A percentile compares a stretch with the other conserved stretches of the same genome.
Conservation (phyloP, 2,888 invertebrate genomes). For the Chaitophorus viminalis region DNA sequence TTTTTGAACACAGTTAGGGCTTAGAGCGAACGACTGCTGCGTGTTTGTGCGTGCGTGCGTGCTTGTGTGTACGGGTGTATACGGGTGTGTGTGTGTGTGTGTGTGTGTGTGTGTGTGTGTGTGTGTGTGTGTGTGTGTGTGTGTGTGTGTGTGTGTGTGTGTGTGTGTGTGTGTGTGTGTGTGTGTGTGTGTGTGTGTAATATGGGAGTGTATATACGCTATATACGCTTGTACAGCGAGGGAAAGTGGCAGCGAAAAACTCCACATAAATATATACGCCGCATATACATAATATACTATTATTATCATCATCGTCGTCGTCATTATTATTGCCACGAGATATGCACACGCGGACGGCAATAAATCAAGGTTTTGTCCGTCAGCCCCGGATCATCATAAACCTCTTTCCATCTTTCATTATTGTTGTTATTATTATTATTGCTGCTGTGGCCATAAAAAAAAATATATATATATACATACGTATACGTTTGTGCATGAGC, state of each 20-base stretch:
- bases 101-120: too few relatives aligned
- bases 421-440: constrained; percentile 7
- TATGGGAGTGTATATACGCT: not conserved
- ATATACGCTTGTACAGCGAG: not conserved
- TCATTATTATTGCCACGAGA: constrained; percentile 50
- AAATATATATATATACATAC: not conserved
- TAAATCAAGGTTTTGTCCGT: constrained; percentile 59
- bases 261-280: not conserved
- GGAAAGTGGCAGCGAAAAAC: not conserved
- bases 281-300: not conserved
- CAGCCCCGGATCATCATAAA: constrained; percentile 55
- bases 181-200: not conserved
- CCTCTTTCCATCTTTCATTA: constrained; percentile 46
- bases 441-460: constrained; percentile 34
- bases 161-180: not conserved
- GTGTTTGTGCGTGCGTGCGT: not conserved
- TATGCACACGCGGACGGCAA: constrained; percentile 30
- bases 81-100: not conserved
- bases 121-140: not conserved
- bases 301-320: not conserved
- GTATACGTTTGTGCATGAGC: not conserved
- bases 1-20: not conserved
- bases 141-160: not conserved
- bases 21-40: not conserved
- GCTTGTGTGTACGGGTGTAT: not conserved